Evolutionary conservation across 2,888 invertebrate species (phyloP), one percentile per base, ranked within the genome.

Genomic region (Apodemia hepburni): DNA sequence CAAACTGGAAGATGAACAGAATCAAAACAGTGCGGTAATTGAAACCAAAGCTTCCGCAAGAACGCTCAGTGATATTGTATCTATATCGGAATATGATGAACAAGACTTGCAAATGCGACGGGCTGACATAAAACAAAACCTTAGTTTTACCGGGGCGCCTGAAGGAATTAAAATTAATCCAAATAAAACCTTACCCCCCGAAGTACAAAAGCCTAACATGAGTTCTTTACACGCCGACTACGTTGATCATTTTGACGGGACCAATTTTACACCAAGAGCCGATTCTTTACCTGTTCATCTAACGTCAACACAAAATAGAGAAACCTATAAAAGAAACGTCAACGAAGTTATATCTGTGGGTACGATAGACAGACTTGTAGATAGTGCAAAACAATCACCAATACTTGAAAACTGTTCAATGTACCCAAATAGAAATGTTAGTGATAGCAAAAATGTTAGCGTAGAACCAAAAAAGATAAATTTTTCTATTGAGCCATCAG

Each of bases 51-150:
- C 92, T 62, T 95, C 95, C 59, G 95, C 94, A 0, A 92, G 95
- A 51, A 95, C 95, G 0, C 84, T 95, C 6, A 95, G 95, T 75
- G 95, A 95, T 70, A 94, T 96, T 64, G 90, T 95, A 0, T 95
- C 95, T 0, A 94, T 96, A 76, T 94, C 95, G 0, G 96, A 96
- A 69, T 94, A 93, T 65, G 95, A 95, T 66, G 95, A 95, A 70
- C 93, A 93, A 60, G 94, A 94, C 73, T 73, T 87, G 61, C 89
- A 93, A 63, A 92, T 93, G 78, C 84, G 93, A 7, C 80, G 85
- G 64, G 91, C 92, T 80, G 70, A 76, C 75, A 0, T 85, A 84
- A 0, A 85, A 85, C 54, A 67, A 75, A 6, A 87, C 79, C 65
- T 62, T 84, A 2, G 69, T 75, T 0, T 82, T 73, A 8, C 75